phyloP scores from a whole-genome alignment of 2,888 invertebrate species.

The Xanthia togata region DNA sequence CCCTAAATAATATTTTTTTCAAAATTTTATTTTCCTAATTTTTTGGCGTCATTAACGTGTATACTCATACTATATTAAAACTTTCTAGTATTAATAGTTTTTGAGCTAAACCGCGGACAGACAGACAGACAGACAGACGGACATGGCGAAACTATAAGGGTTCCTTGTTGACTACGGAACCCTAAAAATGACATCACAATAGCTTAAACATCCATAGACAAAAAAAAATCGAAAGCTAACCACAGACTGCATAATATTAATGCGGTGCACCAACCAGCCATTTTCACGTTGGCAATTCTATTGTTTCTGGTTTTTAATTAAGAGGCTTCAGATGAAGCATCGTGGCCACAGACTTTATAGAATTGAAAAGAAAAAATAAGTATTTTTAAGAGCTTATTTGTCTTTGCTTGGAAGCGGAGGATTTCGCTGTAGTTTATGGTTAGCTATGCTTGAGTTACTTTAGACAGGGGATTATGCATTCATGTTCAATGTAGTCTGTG shows the following conservation, averaged over 20 bases:
- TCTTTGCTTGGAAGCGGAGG: conserved; percentile 56
- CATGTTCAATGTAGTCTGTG: conserved; percentile 18
- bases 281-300: conserved; percentile 73
- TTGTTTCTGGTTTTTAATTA: conserved; percentile 80
- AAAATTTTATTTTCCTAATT: no score
- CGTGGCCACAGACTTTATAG: conserved; percentile 68
- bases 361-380: conserved; percentile 65
- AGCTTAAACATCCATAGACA: conserved; percentile 34
- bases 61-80: no score
- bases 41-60: no score
- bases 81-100: no score
- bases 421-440: conserved; percentile 53
- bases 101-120: no score
- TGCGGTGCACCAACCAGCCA: conserved; percentile 67
- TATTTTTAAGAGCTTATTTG: conserved; percentile 66
- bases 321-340: conserved; percentile 77
- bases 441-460: conserved; percentile 30
- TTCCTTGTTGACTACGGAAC: no score
- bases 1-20: no score
- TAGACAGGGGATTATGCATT: conserved; percentile 43
- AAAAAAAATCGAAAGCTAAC: conserved; percentile 42
- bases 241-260: conserved; percentile 64
- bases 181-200: conserved; percentile 17
- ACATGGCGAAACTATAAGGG: no score
- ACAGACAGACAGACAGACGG: no score